Base-by-base conservation (phyloP, 2,888 invertebrate genomes). In the Beris morrisii region DNA sequence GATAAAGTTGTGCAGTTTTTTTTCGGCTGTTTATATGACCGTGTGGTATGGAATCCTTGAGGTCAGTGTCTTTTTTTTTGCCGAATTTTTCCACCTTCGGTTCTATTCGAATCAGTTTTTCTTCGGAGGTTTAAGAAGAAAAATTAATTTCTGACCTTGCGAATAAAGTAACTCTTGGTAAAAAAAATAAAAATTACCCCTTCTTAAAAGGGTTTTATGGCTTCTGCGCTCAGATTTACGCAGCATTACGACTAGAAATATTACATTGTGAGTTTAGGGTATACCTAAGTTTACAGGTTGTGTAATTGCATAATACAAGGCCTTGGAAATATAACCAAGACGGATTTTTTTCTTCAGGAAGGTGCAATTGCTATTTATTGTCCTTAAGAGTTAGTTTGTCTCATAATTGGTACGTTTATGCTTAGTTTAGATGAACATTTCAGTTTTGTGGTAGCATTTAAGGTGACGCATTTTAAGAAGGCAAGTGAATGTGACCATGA, bases 91-190 rank as follows among this genome's bases (percentile, higher is more conserved):
- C 12, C 13, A 9, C 6, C 22, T 12, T 48, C 1, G 9, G 3
- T 48, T 48, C 48, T 48, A 15, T 48, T 3, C 22, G 22, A 11
- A 22, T 11, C 5, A 48, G 12, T 15, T 48, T 48, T 48, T 48
- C 12, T 12, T 48, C 50, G 28, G 5, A n/a, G 50, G 28, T 11
- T 48, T 6, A 43, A 1, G 38, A 52, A 56, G 61, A 65, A 65
- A 65, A 67, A 65, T 68, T 68, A 68, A 65, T 68, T 68, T 68
- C 56, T 68, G 68, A 68, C 68, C 68, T 68, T 68, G 61, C 61
- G 48, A 65, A 65, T 48, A 5, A 65, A 65, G 38, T 56, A 54
- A 65, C 55, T 65, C 57, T 28, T 13, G 61, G 32, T 22, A 22
- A 22, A 22, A 22, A 22, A 3, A 22, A n/a, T n/a, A 22, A 43